Evolutionary conservation across 2,113 vertebrate genomes (phyloP).

Genomic region (Phoenicopterus ruber): DNA sequence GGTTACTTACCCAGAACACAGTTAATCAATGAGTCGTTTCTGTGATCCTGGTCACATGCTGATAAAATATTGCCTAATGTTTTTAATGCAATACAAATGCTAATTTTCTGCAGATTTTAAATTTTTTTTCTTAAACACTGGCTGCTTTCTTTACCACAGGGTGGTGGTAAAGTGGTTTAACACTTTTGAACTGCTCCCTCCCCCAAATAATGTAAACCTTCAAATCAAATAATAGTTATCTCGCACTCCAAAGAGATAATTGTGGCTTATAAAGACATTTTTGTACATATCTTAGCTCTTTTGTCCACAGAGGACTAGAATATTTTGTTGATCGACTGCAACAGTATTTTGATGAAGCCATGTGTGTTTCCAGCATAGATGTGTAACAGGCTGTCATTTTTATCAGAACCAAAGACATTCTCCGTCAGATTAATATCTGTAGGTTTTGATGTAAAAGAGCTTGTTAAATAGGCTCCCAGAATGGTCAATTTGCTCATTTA

Average conservation of each 20-base stretch:
- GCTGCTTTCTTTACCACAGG: neutral
- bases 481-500: neutral
- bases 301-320: neutral
- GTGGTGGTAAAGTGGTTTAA: neutral
- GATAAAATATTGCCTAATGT: neutral
- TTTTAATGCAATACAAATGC: neutral
- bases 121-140: neutral
- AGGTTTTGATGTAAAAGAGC: neutral
- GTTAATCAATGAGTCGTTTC: neutral
- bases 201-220: neutral
- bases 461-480: conserved; percentile 2
- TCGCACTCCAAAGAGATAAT: neutral
- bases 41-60: neutral
- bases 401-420: neutral
- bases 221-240: neutral
- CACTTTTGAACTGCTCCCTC: neutral
- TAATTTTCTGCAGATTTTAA: neutral
- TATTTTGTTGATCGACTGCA: neutral
- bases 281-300: neutral
- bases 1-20: neutral
- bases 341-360: neutral
- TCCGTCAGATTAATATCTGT: neutral
- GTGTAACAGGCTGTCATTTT: neutral
- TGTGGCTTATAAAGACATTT: neutral
- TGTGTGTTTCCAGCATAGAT: neutral